A percentile compares a stretch with the other conserved stretches of the same genome.
These are phyloP conservation scores for Trissolcus basalis DNA, from an alignment of 1,140 invertebrate species.

Conservation along the genomic window DNA sequence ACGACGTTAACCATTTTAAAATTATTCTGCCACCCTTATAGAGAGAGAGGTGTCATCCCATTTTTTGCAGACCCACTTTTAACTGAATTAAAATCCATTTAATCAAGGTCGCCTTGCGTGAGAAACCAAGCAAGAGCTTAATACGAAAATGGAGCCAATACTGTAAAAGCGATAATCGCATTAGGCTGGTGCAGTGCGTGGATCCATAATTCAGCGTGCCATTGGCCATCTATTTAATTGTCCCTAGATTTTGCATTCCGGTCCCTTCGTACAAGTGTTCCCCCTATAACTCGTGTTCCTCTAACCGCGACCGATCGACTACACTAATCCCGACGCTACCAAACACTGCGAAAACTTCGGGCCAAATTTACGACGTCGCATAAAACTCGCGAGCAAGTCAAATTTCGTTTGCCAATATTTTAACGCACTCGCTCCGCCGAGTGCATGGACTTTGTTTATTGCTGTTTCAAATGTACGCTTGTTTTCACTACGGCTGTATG, in stretches of 20 bases:
- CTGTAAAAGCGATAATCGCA: slow-evolving; percentile 70
- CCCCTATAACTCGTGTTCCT: slow-evolving; percentile 59
- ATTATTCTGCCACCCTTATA: slow-evolving; percentile 3
- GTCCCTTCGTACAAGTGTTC: slow-evolving; percentile 65
- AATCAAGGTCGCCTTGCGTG: slow-evolving; percentile 58
- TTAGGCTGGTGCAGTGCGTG: slow-evolving; percentile 58
- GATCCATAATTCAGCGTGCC: slow-evolving; percentile 70
- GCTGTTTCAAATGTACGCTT: slow-evolving; percentile 16
- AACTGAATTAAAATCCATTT: slow-evolving; percentile 72
- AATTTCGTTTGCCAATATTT: slow-evolving; percentile 24
- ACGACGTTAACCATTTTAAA: slow-evolving; percentile 37
- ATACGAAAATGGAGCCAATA: slow-evolving; percentile 72
- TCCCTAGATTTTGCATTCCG: slow-evolving; percentile 61
- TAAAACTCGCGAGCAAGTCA: slow-evolving; percentile 36
- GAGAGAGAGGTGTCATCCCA: neutral
- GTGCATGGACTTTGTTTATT: slow-evolving; percentile 43
- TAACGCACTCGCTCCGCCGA: slow-evolving; percentile 4
- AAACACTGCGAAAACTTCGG: slow-evolving; percentile 50
- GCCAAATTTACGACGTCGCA: slow-evolving; percentile 45
- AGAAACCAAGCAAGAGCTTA: slow-evolving; percentile 67
- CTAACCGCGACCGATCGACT: slow-evolving; percentile 70
- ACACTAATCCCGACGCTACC: slow-evolving; percentile 54
- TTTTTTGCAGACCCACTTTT: slow-evolving; percentile 58
- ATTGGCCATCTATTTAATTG: slow-evolving; percentile 71
- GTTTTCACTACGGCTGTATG: slow-evolving; percentile 16